Base-by-base conservation (phyloP, 2,113 vertebrate species). In the Tylochromis polylepis region DNA sequence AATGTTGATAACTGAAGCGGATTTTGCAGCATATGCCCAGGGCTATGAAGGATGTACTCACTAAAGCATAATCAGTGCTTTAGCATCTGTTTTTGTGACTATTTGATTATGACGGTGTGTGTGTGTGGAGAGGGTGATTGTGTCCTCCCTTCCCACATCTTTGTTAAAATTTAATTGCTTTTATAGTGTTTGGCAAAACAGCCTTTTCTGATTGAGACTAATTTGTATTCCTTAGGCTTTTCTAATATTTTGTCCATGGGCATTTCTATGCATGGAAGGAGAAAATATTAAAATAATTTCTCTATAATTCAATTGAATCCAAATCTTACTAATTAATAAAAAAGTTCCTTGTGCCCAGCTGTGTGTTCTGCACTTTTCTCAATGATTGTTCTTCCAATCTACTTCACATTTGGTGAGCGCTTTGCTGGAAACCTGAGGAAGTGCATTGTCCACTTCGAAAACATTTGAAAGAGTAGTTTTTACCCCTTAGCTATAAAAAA, bases 31-130 rank as follows among this genome's bases (percentile, higher is more conserved):
- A 90, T 92, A 91, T 92, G 92, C 87, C 90, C 75, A 81, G 75
- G 79, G 91, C 90, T 89, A 83, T 92, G 86, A 91, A 90, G 81
- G 85, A 92, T 88, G 77, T 84, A 81, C 87, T 88, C 65, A 84
- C 81, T 88, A 84, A 90, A 72, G 82, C 90, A 67, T 89, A 92
- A 95, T 94, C 94, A 92, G 88, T 75, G 83, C 81, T 67, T 91
- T 80, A 85, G 72, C 94, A 94, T 87, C 88, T 94, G 92, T 79
- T 91, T 92, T 88, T 81, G 56, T 83, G 84, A 78, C 78, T 62
- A 89, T 88, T 88, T 91, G 86, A 89, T 93, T 88, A 84, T 72
- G 51, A 41, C 3, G 34, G 58, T 79, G 20, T 75, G 38, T 67
- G n/a, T 51, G 38, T 3, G 3, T 20, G 27, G 20, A 20, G 38